Evolutionary conservation across 2,888 invertebrate genomes (phyloP).

Genomic region (Baronia brevicornis): DNA sequence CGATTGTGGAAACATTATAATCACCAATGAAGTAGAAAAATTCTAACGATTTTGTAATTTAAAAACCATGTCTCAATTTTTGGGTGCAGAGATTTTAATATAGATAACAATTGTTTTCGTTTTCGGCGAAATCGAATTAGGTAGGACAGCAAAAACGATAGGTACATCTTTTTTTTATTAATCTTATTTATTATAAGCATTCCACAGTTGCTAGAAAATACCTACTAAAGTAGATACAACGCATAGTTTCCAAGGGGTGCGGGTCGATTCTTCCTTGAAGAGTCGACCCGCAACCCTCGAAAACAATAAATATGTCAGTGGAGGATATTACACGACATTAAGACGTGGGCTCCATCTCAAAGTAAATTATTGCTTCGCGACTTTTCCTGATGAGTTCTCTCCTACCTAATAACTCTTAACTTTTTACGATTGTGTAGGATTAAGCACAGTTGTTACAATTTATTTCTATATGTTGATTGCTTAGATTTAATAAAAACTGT

Average conservation of each 20-base stretch:
- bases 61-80: constrained; percentile 19
- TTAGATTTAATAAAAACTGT: constrained; percentile 19
- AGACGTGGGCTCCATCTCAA: constrained; percentile 45
- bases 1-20: constrained; percentile 15
- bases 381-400: constrained; percentile 64
- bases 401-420: constrained; percentile 63
- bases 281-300: constrained; percentile 48
- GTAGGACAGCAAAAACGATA: no score
- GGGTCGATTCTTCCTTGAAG: constrained; percentile 37
- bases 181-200: constrained; percentile 21
- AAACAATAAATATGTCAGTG: constrained; percentile 74
- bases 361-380: constrained; percentile 69
- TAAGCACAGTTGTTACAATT: constrained; percentile 36
- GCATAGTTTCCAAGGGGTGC: constrained; percentile 22
- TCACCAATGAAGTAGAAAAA: constrained; percentile 18
- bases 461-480: constrained; percentile 27
- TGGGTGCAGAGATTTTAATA: constrained; percentile 13
- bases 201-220: constrained; percentile 19
- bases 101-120: neutral
- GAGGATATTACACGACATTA: constrained; percentile 63
- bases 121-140: no score
- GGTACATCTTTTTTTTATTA: no score
- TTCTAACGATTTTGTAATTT: constrained; percentile 17
- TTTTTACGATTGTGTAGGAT: constrained; percentile 57
- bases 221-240: constrained; percentile 20